Conservation (phyloP, 2,888 invertebrate genomes). For the Nudaria mundana region DNA sequence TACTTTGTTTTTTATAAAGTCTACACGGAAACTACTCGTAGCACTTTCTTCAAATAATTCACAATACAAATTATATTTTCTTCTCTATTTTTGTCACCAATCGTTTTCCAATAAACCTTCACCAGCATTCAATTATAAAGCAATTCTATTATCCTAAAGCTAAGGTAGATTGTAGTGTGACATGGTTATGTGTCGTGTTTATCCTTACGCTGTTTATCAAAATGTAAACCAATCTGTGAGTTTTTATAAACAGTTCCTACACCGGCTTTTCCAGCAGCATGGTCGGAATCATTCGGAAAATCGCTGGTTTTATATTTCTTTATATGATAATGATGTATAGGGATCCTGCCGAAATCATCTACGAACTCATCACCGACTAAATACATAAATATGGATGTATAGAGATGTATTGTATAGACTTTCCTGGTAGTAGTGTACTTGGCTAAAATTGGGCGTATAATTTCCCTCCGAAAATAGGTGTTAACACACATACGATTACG, state of each 20-base stretch:
- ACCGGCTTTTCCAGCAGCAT: neutral
- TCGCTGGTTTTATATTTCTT: too few relatives aligned
- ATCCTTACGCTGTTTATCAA: conserved; percentile 24
- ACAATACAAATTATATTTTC: conserved; percentile 1
- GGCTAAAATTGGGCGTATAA: too few relatives aligned
- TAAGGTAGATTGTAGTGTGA: neutral
- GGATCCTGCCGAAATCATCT: too few relatives aligned
- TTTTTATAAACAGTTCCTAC: conserved; percentile 4
- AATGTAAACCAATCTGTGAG: conserved; percentile 31
- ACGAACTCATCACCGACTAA: too few relatives aligned
- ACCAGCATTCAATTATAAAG: neutral
- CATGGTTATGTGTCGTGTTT: conserved; percentile 1
- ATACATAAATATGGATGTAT: too few relatives aligned
- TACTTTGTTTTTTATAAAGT: too few relatives aligned
- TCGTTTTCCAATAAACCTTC: conserved; percentile 29
- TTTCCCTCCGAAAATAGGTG: too few relatives aligned
- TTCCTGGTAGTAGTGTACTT: too few relatives aligned
- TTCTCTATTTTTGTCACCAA: conserved; percentile 32
- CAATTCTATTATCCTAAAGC: neutral
- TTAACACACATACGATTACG: too few relatives aligned
- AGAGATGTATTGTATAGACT: too few relatives aligned
- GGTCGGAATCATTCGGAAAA: neutral
- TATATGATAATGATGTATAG: too few relatives aligned
- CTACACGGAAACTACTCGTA: too few relatives aligned
- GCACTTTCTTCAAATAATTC: neutral